These are phyloP conservation scores for Peucedramus taeniatus DNA, from an alignment of 2,113 vertebrate species.

Conservation along the genomic window DNA sequence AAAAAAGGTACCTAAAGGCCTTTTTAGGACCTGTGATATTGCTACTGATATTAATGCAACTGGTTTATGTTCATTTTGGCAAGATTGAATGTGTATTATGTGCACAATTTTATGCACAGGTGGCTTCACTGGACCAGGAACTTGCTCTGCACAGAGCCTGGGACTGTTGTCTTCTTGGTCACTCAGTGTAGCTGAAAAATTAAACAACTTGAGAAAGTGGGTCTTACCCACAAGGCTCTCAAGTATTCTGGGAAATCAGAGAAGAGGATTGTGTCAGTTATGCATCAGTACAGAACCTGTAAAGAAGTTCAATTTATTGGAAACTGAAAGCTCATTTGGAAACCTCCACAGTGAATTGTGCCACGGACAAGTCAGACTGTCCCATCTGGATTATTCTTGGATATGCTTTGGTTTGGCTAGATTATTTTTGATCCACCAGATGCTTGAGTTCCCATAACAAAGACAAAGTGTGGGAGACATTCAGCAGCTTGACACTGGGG, in stretches of 20 bases:
- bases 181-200: neutral
- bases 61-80: neutral
- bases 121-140: neutral
- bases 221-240: neutral
- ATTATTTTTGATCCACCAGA: neutral
- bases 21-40: neutral
- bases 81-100: neutral
- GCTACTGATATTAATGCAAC: neutral
- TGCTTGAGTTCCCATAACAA: neutral
- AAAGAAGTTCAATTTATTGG: neutral
- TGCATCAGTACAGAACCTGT: neutral
- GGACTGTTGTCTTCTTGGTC: neutral
- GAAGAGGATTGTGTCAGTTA: neutral
- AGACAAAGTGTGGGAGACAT: neutral
- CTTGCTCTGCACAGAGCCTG: neutral
- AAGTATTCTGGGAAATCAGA: neutral
- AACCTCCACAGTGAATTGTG: neutral
- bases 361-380: neutral
- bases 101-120: neutral
- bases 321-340: neutral
- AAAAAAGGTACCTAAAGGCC: neutral
- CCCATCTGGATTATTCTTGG: neutral
- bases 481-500: neutral
- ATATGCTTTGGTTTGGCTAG: neutral
- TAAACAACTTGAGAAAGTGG: neutral